Evolutionary conservation across 53 echinoderm and acorn worm species (phyloP), one percentile per base, ranked within the genome.

Genomic region (Echinarachnius parma): DNA sequence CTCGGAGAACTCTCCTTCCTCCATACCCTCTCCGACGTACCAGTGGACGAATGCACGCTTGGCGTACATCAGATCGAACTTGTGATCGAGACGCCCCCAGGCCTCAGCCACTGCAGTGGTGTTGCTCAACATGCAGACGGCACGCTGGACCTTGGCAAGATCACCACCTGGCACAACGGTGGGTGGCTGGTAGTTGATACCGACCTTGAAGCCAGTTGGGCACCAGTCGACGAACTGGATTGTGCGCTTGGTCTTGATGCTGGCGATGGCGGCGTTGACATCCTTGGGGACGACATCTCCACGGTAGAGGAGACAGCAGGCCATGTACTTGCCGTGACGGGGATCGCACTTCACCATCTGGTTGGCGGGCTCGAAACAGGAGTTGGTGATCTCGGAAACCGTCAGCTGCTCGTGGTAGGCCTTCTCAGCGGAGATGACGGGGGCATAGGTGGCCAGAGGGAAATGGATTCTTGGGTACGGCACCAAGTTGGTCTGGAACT

Each of bases 21-120:
- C 93, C 93, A 93, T 93, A 83, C 93, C 93, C 74, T 93, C 93
- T 79, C 93, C 93, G 37, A 93, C 93, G 75, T 93, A 92, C 93
- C 93, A 92, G 66, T 92, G 93, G 59, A 92, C 93, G 70, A 92
- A 93, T 48, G 92, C 92, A 82, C 92, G 92, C 88, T 92, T 92
- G 85, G 92, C 92, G 62, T 92, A 92, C 92, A 92, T 92, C 88
- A 92, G 81, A 78, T 92, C 92, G 46, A 93, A 93, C 86, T 93
- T 93, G 80, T 92, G 92, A 68, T 92, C 88, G 33, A 92, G 79
- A 82, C 90, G 90, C 26, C 86, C 90, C 90, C 90, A 90, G 77
- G 90, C 90, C 50, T 90, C 90, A n/a, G n/a, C n/a, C n/a, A n/a
- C n/a, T n/a, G n/a, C n/a, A n/a, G 92, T 92, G 82, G 88, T 92